Evolutionary conservation across 1,140 invertebrate genomes (phyloP).

Genomic region (Onthophagus taurus): DNA sequence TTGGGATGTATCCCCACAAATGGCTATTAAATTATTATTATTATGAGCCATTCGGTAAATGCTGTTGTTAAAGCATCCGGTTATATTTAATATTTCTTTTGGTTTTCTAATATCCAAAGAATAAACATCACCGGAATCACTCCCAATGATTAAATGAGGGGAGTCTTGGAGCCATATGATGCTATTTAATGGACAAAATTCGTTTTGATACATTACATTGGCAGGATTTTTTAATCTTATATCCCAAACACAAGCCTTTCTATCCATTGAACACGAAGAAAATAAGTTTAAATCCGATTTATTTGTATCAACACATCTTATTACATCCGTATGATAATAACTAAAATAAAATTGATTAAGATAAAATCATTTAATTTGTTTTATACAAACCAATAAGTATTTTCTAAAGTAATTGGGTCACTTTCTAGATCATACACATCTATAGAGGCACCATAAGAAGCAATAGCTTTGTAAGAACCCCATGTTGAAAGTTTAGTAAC

Average conservation of each 20-base stretch:
- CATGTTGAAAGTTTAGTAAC: conserved; percentile 23
- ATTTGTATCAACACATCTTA: conserved; percentile 24
- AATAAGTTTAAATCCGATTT: conserved; percentile 23
- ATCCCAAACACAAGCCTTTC: conserved; percentile 28
- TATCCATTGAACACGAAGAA: conserved; percentile 23
- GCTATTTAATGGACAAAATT: conserved; percentile 27
- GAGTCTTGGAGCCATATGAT: conserved; percentile 20
- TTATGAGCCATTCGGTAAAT: conserved; percentile 23
- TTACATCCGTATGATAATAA: conserved; percentile 21
- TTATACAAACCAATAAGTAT: neutral
- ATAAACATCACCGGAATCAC: conserved; percentile 28
- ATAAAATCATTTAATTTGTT: neutral
- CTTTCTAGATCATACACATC: conserved; percentile 3
- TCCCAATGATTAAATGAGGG: conserved; percentile 23
- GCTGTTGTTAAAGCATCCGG: conserved; percentile 20
- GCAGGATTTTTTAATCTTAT: conserved; percentile 17
- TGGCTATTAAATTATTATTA: conserved; percentile 18
- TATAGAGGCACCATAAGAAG: conserved; percentile 17
- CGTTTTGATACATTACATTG: conserved; percentile 28
- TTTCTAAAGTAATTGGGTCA: neutral
- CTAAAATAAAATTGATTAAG: conserved; percentile 19
- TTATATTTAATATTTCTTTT: conserved; percentile 21
- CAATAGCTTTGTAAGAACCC: conserved; percentile 17
- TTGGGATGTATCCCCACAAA: conserved; percentile 26
- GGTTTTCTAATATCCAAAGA: conserved; percentile 27